phyloP scores from a whole-genome alignment of 2,113 vertebrate species.

The Motacilla tschutschensis region DNA sequence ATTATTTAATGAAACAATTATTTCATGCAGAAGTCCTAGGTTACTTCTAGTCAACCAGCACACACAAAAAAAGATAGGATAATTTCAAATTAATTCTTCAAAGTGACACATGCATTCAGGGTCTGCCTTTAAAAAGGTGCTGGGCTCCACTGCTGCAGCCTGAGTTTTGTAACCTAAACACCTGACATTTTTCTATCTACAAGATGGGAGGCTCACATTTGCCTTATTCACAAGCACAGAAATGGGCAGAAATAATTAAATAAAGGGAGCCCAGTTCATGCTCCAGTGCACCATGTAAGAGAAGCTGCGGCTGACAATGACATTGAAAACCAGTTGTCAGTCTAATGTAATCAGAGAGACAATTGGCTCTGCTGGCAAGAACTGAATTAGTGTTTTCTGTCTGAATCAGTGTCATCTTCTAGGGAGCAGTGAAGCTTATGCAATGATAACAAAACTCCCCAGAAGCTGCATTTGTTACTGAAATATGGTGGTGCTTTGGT shows the following conservation, averaged over 20 bases:
- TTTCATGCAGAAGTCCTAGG: background rate
- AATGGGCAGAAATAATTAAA: conserved; percentile 59
- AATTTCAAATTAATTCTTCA: background rate
- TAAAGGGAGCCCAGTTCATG: conserved; percentile 49
- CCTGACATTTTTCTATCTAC: background rate
- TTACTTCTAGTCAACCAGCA: background rate
- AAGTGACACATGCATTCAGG: fast-evolving
- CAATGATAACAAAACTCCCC: conserved; percentile 66
- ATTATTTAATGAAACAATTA: background rate
- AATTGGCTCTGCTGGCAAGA: conserved; percentile 70
- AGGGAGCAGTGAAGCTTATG: conserved; percentile 63
- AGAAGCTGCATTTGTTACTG: conserved; percentile 65
- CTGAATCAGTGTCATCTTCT: conserved; percentile 68
- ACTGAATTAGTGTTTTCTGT: conserved; percentile 69
- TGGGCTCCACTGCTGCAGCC: background rate
- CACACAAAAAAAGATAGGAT: fast-evolving
- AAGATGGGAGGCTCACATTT: background rate
- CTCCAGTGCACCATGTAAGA: conserved; percentile 20
- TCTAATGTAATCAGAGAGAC: conserved; percentile 71
- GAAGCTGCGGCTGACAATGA: conserved; percentile 58
- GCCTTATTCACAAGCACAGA: conserved; percentile 7
- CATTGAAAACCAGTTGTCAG: conserved; percentile 73
- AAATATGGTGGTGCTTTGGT: conserved; percentile 69
- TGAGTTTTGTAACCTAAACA: background rate
- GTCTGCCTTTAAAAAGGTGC: background rate